phyloP scores from a whole-genome alignment of 2,888 invertebrate species.

The Ectobius pallidus region DNA sequence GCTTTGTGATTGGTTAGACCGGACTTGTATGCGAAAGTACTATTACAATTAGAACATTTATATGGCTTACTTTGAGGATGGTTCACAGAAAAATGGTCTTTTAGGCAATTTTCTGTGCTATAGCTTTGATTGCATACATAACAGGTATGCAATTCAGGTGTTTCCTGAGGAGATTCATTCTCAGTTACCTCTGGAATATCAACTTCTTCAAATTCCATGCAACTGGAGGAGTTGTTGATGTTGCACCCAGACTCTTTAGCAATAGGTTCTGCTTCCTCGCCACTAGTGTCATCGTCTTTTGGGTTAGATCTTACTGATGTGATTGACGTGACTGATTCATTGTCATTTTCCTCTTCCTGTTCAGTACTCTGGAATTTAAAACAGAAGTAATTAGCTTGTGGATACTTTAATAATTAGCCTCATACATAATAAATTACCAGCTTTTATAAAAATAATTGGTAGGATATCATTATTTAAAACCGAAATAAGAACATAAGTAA shows the following conservation, averaged over 20 bases:
- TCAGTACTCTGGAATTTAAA: no score
- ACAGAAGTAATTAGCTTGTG: no score
- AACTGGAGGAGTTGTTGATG: not conserved
- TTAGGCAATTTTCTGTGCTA: not conserved
- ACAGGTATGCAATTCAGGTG: no score
- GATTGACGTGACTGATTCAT: not conserved
- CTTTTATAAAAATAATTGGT: no score
- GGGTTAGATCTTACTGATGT: not conserved
- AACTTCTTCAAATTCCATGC: not conserved
- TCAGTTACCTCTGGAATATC: not conserved
- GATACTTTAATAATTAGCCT: no score
- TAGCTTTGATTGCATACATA: not conserved
- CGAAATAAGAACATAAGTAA: no score
- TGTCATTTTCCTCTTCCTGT: no score
- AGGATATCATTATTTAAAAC: no score
- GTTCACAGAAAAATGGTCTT: not conserved
- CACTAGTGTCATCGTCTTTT: not conserved
- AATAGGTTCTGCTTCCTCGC: not conserved
- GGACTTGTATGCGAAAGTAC: constrained; percentile 10
- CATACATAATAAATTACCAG: no score
- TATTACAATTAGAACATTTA: constrained; percentile 7
- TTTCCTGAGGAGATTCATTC: no score
- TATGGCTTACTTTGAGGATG: constrained; percentile 8
- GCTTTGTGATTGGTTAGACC: not conserved
- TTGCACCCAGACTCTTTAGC: not conserved